Conservation (phyloP, 2,797 vertebrate species). For the Clamator glandarius region DNA sequence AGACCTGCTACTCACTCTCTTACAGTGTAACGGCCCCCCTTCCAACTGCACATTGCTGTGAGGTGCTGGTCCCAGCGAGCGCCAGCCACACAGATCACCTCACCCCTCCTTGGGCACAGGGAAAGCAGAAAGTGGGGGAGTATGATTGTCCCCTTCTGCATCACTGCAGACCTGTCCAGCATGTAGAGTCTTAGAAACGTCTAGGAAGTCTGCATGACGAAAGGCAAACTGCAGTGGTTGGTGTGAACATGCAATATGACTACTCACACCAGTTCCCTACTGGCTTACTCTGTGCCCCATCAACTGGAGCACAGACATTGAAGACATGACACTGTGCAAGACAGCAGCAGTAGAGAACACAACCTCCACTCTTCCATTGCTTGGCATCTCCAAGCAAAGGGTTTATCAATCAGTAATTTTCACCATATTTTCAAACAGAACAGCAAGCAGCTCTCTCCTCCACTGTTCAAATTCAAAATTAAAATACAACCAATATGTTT, state of each 20-base stretch:
- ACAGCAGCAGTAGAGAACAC: neutral
- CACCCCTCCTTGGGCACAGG: neutral
- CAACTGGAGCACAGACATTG: fast-evolving
- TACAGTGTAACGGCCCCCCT: conserved; percentile 99
- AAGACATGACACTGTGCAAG: neutral
- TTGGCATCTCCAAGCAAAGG: neutral
- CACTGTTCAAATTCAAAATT: neutral
- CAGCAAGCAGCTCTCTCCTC: neutral
- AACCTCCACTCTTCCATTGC: neutral
- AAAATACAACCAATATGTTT: neutral
- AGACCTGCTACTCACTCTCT: conserved; percentile 99
- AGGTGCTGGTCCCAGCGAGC: neutral
- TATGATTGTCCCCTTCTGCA: neutral
- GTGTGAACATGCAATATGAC: neutral
- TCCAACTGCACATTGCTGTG: conserved; percentile 79
- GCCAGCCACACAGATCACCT: neutral
- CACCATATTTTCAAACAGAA: neutral
- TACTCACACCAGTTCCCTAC: neutral
- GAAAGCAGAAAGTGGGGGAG: neutral
- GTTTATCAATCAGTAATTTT: neutral
- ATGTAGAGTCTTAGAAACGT: fast-evolving
- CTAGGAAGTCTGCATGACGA: fast-evolving
- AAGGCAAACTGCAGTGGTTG: fast-evolving
- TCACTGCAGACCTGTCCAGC: neutral
- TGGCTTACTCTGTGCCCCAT: neutral